Conservation (phyloP, 2,113 vertebrate genomes). For the Lepus americanus region DNA sequence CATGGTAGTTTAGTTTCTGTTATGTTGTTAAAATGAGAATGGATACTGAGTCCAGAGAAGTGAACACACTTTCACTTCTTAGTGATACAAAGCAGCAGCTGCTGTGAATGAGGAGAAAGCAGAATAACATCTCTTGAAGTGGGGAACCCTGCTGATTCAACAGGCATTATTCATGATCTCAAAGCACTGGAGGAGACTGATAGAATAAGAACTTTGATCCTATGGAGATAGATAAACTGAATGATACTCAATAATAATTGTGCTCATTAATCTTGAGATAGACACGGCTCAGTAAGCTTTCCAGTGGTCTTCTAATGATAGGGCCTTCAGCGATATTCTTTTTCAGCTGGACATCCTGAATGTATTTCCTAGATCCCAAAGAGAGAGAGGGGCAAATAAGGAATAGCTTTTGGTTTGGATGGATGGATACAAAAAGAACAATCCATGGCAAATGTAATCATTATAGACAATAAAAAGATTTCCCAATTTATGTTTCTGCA, state of each 20-base stretch:
- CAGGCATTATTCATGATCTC: constrained; percentile 17
- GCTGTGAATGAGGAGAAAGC: constrained; percentile 42
- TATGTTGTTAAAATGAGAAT: not conserved
- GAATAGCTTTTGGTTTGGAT: constrained; percentile 21
- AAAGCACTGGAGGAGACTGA: not conserved
- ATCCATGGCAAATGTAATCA: constrained; percentile 28
- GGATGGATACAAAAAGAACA: constrained; percentile 9
- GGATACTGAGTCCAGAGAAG: constrained; percentile 50
- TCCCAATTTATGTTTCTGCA: not conserved
- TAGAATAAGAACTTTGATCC: constrained; percentile 37
- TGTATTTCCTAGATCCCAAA: not conserved
- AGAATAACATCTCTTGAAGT: constrained; percentile 48
- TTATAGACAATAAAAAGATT: not conserved
- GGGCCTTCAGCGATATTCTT: not conserved
- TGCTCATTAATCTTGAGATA: not conserved
- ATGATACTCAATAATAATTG: not conserved
- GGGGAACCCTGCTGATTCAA: not conserved
- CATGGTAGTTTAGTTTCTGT: not conserved
- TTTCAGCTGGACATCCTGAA: not conserved
- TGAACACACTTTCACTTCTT: constrained; percentile 58
- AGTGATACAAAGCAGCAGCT: constrained; percentile 33
- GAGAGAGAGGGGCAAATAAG: not conserved
- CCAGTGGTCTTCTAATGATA: constrained; percentile 20
- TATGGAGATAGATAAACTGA: not conserved
- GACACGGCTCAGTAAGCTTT: not conserved